These are phyloP conservation scores for Prunella fulvescens DNA, from an alignment of 2,113 vertebrate species.

Conservation along the genomic window DNA sequence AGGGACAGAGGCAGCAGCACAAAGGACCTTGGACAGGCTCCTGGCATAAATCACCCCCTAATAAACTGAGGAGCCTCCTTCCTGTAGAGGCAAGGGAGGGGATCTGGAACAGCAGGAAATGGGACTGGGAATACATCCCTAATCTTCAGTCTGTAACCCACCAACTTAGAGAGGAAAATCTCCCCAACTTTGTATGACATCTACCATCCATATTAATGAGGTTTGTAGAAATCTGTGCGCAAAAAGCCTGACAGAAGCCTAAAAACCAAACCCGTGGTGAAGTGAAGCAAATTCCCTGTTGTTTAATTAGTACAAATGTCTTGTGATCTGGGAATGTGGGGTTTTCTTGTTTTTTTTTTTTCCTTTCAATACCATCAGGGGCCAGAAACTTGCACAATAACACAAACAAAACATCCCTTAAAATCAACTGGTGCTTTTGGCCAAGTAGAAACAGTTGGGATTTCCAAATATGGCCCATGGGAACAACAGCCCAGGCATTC, in stretches of 20 bases:
- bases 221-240: not conserved
- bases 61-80: not conserved
- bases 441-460: slow-evolving; percentile 26
- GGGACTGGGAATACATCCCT: not conserved
- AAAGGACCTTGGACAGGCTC: not conserved
- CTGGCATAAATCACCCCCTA: not conserved
- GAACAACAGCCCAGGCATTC: slow-evolving; percentile 33
- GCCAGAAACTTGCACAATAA: slow-evolving; percentile 14
- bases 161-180: accelerated
- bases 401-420: slow-evolving; percentile 31
- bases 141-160: not conserved
- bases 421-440: slow-evolving; percentile 38
- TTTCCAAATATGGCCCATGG: slow-evolving; percentile 60
- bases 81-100: not conserved
- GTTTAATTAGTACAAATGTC: slow-evolving; percentile 40
- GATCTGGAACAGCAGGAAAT: not conserved
- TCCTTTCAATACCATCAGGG: not conserved
- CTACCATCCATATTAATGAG: not conserved
- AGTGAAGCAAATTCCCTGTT: not conserved
- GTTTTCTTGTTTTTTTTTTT: not conserved
- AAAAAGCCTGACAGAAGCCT: slow-evolving; percentile 4
- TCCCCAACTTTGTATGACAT: not conserved
- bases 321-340: not conserved
- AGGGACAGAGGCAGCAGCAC: not conserved
- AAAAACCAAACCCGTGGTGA: not conserved